Evolutionary conservation across 1,140 invertebrate genomes (phyloP), one percentile per base, ranked within the genome.

Genomic region (Tribolium castaneum): DNA sequence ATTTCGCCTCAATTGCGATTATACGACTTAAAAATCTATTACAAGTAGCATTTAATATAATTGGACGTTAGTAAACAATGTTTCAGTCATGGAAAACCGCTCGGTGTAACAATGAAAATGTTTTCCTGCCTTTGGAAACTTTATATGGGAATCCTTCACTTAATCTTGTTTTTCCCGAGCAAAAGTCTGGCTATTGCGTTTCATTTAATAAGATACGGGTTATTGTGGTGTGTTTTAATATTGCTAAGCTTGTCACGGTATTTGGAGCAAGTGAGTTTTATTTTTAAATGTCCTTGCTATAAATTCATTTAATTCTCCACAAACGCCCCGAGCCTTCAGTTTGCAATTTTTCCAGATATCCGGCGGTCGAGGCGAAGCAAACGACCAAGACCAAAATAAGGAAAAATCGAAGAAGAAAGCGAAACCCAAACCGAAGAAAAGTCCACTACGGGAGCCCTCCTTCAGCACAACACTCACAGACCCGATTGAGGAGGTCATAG

Each of bases 401-500:
- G 56, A 73, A 45, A 25, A 66, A 66, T 35, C 59, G 6, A 34
- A 74, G 22, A 52, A 73, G 16, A 56, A 49, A 66, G 70, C 35
- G 16, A 62, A 45, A 25, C 25, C 35, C 1, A 66, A 66, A 13
- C n/a, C 30, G 12, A 66, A 66, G 59, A 79, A 73, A 66, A 81
- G 78, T 30, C 14, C 59, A 25, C 51, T 70, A 39, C 75, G 79
- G 59, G 80, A 82, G 7, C 82, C 82, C 7, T 75, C 77, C 14
- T 83, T 83, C 71, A 80, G 59, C 62, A 83, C 82, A 70, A 82
- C 62, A 62, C 70, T 83, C 39, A 59, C 66, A 25, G 77, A 78
- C 9, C 80, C 82, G n/a, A 82, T 83, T 51, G 82, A 83, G 54
- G 78, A 80, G 34, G 71, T 83, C 39, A 80, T 83, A 71, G 78